A percentile compares a stretch with the other conserved stretches of the same genome.
phyloP scores from a whole-genome alignment of 2,797 vertebrate genomes.

The Sarcophilus harrisii region DNA sequence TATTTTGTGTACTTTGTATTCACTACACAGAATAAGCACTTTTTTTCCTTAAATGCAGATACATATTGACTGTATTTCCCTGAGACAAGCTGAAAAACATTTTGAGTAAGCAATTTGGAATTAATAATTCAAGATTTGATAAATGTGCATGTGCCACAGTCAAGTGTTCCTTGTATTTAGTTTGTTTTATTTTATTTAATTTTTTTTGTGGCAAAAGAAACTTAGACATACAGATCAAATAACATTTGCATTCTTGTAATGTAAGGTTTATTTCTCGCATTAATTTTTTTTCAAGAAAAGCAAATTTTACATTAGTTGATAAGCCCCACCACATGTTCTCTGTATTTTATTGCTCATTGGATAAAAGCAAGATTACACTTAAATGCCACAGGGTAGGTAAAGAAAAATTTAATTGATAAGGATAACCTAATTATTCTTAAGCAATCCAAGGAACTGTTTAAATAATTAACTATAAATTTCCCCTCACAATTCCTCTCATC shows the following conservation, averaged over 20 bases:
- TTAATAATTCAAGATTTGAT: constrained; percentile 75
- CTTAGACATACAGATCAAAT: constrained; percentile 71
- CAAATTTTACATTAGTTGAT: constrained; percentile 79
- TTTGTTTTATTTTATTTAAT: constrained; percentile 64
- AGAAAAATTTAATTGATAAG: constrained; percentile 34
- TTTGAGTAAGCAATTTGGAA: constrained; percentile 79
- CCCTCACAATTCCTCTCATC: constrained; percentile 6
- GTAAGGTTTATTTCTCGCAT: constrained; percentile 79
- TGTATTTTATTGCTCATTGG: constrained; percentile 73
- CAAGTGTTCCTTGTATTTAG: constrained; percentile 85
- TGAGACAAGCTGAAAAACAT: constrained; percentile 77
- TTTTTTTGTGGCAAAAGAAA: constrained; percentile 81
- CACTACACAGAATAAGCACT: constrained; percentile 86
- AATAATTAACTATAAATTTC: constrained; percentile 54
- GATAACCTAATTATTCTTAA: constrained; percentile 27
- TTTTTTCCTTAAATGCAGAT: constrained; percentile 80
- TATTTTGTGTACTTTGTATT: constrained; percentile 88
- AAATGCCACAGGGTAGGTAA: constrained; percentile 51
- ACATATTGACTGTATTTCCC: constrained; percentile 77
- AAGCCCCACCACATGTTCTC: constrained; percentile 79
- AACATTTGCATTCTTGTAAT: constrained; percentile 78
- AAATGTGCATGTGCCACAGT: constrained; percentile 86
- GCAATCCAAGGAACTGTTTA: constrained; percentile 57
- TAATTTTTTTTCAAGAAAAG: constrained; percentile 81
- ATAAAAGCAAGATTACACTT: constrained; percentile 54